A percentile compares a stretch with the other conserved stretches of the same genome.
Evolutionary conservation across 2,888 invertebrate genomes (phyloP).

Genomic region (Cheilosia impressa): DNA sequence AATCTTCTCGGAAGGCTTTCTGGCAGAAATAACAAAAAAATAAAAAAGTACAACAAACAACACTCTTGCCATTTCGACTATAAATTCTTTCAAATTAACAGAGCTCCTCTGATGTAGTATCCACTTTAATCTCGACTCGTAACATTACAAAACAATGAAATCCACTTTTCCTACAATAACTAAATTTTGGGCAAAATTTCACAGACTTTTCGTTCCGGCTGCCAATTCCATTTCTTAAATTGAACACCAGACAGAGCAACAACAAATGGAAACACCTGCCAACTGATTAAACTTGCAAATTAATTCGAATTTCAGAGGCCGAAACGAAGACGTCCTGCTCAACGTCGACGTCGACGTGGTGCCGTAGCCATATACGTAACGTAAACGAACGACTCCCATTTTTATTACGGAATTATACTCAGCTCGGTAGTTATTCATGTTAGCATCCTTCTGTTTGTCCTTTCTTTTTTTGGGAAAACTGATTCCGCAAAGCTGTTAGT

Average conservation of each 20-base stretch:
- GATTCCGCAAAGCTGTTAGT: slow-evolving; percentile 72
- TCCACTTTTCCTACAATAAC: slow-evolving; percentile 51
- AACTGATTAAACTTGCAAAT: slow-evolving; percentile 83
- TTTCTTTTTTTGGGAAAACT: slow-evolving; percentile 49
- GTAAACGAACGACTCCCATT: slow-evolving; percentile 66
- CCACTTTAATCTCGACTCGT: slow-evolving; percentile 54
- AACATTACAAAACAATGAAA: slow-evolving; percentile 67
- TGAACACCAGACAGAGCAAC: slow-evolving; percentile 70
- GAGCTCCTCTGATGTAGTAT: slow-evolving; percentile 19
- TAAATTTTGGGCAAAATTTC: slow-evolving; percentile 50
- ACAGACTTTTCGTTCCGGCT: slow-evolving; percentile 59
- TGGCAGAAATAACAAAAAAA: no score
- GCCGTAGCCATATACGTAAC: slow-evolving; percentile 43
- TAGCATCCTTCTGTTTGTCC: slow-evolving; percentile 68
- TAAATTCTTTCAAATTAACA: slow-evolving; percentile 24
- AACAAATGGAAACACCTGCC: slow-evolving; percentile 73
- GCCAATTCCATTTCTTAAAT: slow-evolving; percentile 73
- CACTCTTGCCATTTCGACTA: background rate
- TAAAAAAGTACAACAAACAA: background rate
- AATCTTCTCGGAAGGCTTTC: no score
- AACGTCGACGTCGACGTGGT: slow-evolving; percentile 13
- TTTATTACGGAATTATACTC: slow-evolving; percentile 72
- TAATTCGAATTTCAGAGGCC: slow-evolving; percentile 82
- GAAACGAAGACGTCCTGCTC: slow-evolving; percentile 58
- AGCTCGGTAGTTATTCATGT: slow-evolving; percentile 73